phyloP scores from a whole-genome alignment of 2,888 invertebrate genomes.

The Zygaena filipendulae region DNA sequence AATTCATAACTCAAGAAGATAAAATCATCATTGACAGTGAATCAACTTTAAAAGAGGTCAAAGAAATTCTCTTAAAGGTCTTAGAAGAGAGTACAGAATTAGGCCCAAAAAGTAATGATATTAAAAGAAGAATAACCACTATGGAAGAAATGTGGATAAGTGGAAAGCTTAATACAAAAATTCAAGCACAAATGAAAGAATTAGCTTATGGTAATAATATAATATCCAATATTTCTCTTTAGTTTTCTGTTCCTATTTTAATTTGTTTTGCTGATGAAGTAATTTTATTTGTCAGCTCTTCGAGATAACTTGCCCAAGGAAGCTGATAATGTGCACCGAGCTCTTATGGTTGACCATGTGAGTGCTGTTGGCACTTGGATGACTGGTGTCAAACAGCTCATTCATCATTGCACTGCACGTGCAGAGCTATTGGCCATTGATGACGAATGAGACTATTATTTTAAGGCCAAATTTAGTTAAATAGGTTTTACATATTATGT shows the following conservation, averaged over 20 bases:
- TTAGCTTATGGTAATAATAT: slow-evolving; percentile 60
- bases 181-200: slow-evolving; percentile 57
- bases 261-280: neutral
- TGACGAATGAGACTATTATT: slow-evolving; percentile 35
- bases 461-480: no score
- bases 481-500: no score
- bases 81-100: slow-evolving; percentile 44
- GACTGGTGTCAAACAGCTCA: slow-evolving; percentile 70
- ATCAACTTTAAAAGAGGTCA: slow-evolving; percentile 37
- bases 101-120: slow-evolving; percentile 55
- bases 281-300: slow-evolving; percentile 49
- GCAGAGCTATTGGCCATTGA: slow-evolving; percentile 51
- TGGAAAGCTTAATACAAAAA: slow-evolving; percentile 57
- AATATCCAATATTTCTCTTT: neutral
- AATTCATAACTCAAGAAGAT: slow-evolving; percentile 14
- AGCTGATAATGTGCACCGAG: slow-evolving; percentile 69
- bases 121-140: slow-evolving; percentile 58
- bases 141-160: slow-evolving; percentile 70
- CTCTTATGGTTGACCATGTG: slow-evolving; percentile 70
- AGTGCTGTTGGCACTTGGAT: slow-evolving; percentile 70
- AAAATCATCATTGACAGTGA: slow-evolving; percentile 32
- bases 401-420: slow-evolving; percentile 55
- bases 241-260: neutral
- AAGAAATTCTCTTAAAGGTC: slow-evolving; percentile 32
- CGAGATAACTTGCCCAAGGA: slow-evolving; percentile 45